Evolutionary conservation across 2,797 vertebrate genomes (phyloP).

Genomic region (Dromococcyx pavoninus): DNA sequence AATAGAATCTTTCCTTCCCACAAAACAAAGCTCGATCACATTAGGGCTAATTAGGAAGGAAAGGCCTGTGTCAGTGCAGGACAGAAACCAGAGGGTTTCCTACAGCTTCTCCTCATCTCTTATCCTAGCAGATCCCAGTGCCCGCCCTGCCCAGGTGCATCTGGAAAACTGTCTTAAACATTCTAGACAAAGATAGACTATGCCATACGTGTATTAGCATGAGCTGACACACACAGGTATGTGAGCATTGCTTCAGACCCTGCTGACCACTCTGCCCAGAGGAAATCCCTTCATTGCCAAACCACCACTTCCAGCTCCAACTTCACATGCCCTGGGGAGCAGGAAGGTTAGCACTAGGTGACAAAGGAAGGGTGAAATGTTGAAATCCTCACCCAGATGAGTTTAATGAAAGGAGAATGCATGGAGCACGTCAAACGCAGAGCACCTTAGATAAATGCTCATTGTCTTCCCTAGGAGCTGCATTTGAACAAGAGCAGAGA

Average conservation of each 20-base stretch:
- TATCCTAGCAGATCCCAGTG: not conserved
- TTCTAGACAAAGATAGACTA: not conserved
- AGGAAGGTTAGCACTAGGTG: not conserved
- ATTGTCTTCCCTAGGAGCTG: constrained; percentile 13
- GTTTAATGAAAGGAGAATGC: not conserved
- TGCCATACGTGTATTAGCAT: fast-evolving
- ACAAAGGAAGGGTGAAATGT: not conserved
- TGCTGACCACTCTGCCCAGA: fast-evolving
- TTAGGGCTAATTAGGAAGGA: not conserved
- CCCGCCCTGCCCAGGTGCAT: not conserved
- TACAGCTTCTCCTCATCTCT: not conserved
- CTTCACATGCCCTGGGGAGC: not conserved
- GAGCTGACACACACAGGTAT: not conserved
- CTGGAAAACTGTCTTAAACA: not conserved
- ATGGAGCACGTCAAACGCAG: not conserved
- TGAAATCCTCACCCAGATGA: not conserved
- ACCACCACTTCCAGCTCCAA: not conserved
- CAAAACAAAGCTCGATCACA: not conserved
- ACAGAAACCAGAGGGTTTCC: not conserved
- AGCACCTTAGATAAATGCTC: not conserved
- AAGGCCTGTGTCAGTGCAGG: not conserved
- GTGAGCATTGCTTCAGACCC: not conserved
- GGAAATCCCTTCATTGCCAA: not conserved
- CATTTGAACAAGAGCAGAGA: not conserved
- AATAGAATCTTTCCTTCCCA: not conserved